phyloP scores from a whole-genome alignment of 1,140 invertebrate genomes.

The Drosophila triauraria region DNA sequence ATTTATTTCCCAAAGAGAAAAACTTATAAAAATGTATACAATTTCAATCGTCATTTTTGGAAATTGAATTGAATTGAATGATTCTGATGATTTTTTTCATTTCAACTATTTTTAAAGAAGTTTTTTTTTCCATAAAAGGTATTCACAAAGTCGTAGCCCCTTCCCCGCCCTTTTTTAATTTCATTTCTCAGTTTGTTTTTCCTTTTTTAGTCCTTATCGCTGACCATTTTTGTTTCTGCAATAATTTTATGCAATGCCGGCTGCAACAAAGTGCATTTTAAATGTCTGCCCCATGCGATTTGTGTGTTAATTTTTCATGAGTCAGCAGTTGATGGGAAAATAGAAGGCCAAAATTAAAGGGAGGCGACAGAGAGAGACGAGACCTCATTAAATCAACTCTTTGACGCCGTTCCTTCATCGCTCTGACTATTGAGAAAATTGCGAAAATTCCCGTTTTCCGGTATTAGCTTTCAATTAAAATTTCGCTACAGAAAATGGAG shows the following conservation, averaged over 20 bases:
- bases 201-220: conserved; percentile 39
- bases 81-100: no score
- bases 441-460: conserved; percentile 19
- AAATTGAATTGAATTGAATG: no score
- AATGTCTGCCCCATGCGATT: conserved; percentile 62
- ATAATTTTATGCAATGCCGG: conserved; percentile 53
- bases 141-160: background rate
- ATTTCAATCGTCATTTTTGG: no score
- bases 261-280: conserved; percentile 80
- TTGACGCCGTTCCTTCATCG: conserved; percentile 13
- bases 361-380: background rate
- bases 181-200: conserved; percentile 9
- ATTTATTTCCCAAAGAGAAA: no score
- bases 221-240: conserved; percentile 55
- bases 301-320: conserved; percentile 75
- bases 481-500: background rate
- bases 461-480: conserved; percentile 54
- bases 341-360: conserved; percentile 12
- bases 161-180: background rate
- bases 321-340: conserved; percentile 27
- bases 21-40: no score
- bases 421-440: conserved; percentile 23
- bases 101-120: background rate
- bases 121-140: background rate
- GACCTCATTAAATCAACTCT: conserved; percentile 39